Evolutionary conservation across 2,113 vertebrate species (phyloP), one percentile per base, ranked within the genome.

Genomic region (Chloroceryle aenea): DNA sequence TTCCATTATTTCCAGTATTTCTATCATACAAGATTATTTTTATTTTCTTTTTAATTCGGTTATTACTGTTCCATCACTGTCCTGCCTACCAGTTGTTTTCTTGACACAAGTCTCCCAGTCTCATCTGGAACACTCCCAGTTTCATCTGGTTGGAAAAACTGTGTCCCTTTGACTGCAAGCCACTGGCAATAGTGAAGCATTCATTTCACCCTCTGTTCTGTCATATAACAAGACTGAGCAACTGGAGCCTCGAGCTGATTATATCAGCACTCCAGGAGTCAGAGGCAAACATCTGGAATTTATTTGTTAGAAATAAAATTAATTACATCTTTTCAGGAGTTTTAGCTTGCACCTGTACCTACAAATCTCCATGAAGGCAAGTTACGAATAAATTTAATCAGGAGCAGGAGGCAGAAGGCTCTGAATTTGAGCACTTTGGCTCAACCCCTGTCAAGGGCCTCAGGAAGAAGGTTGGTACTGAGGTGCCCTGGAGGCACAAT

Each of bases 261-360:
- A 4, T 75, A 95, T 62, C 88, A 95, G 68, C 50, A 38, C 69
- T 89, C 52, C 9, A 6, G 61, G 64, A 87, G 76, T 82, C 40
- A 69, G 56, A 81, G 56, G 69, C 40, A 93, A 96, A 95, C 96
- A 96, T 90, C 80, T 96, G 96, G 90, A 92, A 85, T 38, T 45
- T 61, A 92, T 95, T 88, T 94, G 43, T 93, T 78, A 72, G 66
- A 90, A 94, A 66, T 50, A 71, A 90, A 94, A 85, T 73, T 20
- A 93, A 87, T 89, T 22, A 76, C 66, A 81, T 69, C 40, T 92
- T 72, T 95, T 79, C 83, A 96, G 36, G 64, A 87, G 48, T 53
- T 86, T 80, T 53, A 90, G 34, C 86, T 82, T 90, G 69, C 83
- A 95, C 88, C 92, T 95, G 92, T 76, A 92, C 45, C 75, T 95